A percentile compares a stretch with the other conserved stretches of the same genome.
Conservation (phyloP, 2,888 invertebrate genomes). For the Lysandra bellargus region DNA sequence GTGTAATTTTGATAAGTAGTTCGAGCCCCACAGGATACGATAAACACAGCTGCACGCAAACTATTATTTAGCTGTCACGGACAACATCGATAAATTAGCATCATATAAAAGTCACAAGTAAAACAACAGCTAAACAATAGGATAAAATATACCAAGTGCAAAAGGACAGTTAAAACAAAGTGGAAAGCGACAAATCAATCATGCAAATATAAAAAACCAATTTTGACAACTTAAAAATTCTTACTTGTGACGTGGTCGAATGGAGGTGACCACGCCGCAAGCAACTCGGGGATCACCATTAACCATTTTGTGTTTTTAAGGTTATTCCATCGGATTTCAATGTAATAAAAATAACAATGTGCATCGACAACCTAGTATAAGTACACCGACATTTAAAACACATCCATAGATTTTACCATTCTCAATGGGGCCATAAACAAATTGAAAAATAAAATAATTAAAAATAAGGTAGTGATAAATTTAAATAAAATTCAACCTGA, state of each 20-base stretch:
- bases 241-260: background rate
- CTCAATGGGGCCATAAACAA: background rate
- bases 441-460: constrained; percentile 4
- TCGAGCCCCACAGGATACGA: constrained; percentile 73
- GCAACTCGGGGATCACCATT: background rate
- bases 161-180: constrained; percentile 44
- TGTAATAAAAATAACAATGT: background rate
- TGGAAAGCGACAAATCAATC: constrained; percentile 43
- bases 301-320: background rate
- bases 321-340: background rate
- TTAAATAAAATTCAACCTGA: constrained; percentile 31
- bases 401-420: constrained; percentile 18
- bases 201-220: constrained; percentile 40
- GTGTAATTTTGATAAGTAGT: constrained; percentile 53
- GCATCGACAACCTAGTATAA: background rate
- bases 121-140: constrained; percentile 65
- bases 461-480: constrained; percentile 20
- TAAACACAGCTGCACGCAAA: constrained; percentile 77
- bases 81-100: background rate
- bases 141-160: constrained; percentile 48
- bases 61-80: constrained; percentile 72
- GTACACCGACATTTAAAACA: constrained; percentile 5
- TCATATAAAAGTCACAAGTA: constrained; percentile 46
- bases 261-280: constrained; percentile 9
- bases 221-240: background rate